These are phyloP conservation scores for Agrochola lychnidis DNA, from an alignment of 2,888 invertebrate species.

Conservation along the genomic window DNA sequence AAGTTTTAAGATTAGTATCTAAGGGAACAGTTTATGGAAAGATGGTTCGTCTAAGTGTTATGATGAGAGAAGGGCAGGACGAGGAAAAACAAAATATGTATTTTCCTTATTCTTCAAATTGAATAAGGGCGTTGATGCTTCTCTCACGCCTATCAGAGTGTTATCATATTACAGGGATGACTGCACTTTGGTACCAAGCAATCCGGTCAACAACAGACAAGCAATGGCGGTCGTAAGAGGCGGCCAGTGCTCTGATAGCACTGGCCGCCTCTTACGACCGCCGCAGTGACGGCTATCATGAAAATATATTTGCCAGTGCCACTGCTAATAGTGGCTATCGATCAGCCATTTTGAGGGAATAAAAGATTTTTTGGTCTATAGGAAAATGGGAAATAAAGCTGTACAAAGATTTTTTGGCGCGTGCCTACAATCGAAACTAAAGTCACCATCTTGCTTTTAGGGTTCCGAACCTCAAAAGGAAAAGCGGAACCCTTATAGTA, in stretches of 20 bases:
- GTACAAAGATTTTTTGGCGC: background rate
- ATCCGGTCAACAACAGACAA: too few species aligned
- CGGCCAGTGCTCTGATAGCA: too few species aligned
- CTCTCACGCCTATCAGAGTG: background rate
- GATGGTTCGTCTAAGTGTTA: too few species aligned
- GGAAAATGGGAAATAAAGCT: slow-evolving; percentile 10
- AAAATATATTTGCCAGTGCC: too few species aligned
- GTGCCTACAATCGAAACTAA: background rate
- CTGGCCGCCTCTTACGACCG: too few species aligned
- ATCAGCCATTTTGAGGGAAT: slow-evolving; percentile 1
- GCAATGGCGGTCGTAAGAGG: too few species aligned
- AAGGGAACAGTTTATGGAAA: background rate
- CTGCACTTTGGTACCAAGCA: too few species aligned
- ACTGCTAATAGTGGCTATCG: background rate
- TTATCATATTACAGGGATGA: background rate
- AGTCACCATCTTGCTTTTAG: background rate
- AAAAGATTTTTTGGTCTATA: background rate
- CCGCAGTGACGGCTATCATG: too few species aligned
- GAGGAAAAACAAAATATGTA: background rate
- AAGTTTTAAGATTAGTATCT: slow-evolving; percentile 7
- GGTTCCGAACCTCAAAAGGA: background rate
- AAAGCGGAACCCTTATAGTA: background rate
- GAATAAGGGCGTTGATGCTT: background rate
- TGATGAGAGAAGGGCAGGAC: background rate
- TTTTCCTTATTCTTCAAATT: background rate